Conservation (phyloP, 2,888 invertebrate genomes). For the Epirrita christyi region DNA sequence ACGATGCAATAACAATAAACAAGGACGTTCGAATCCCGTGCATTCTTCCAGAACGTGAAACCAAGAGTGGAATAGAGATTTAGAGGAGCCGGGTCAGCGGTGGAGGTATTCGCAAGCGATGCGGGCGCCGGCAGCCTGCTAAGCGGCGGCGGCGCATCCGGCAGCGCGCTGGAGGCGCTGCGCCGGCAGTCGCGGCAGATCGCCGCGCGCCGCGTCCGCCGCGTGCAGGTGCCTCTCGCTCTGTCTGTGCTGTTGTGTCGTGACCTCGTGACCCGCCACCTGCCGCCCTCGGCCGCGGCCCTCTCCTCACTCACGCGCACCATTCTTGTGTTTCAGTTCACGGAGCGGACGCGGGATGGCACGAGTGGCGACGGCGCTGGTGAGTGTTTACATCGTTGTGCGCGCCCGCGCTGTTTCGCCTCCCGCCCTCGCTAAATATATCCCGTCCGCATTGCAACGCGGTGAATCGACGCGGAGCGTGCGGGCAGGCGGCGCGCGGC, state of each 20-base stretch:
- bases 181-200: slow-evolving; percentile 94
- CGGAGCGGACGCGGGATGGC: slow-evolving; percentile 77
- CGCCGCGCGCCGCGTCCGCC: slow-evolving; percentile 91
- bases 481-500: slow-evolving; percentile 29
- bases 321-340: slow-evolving; percentile 70
- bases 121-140: slow-evolving; percentile 68
- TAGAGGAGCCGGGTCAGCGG: slow-evolving; percentile 21
- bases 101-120: slow-evolving; percentile 45
- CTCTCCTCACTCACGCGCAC: slow-evolving; percentile 35
- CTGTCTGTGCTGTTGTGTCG: too few relatives aligned
- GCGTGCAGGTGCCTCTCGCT: slow-evolving; percentile 89
- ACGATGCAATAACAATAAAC: slow-evolving; percentile 59
- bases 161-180: slow-evolving; percentile 88
- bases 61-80: slow-evolving; percentile 17
- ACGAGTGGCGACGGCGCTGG: slow-evolving; percentile 72
- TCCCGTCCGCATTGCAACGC: slow-evolving; percentile 56
- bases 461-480: slow-evolving; percentile 40
- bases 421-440: slow-evolving; percentile 63
- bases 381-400: slow-evolving; percentile 54
- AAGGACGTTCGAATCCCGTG: slow-evolving; percentile 53
- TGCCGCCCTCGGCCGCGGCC: slow-evolving; percentile 35
- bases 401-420: slow-evolving; percentile 39
- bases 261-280: slow-evolving; percentile 45
- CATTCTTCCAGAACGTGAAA: slow-evolving; percentile 39
- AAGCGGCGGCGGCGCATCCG: slow-evolving; percentile 88